A percentile compares a stretch with the other conserved stretches of the same genome.
Conservation (phyloP, 2,888 invertebrate genomes). For the Entomobrya multifasciata region DNA sequence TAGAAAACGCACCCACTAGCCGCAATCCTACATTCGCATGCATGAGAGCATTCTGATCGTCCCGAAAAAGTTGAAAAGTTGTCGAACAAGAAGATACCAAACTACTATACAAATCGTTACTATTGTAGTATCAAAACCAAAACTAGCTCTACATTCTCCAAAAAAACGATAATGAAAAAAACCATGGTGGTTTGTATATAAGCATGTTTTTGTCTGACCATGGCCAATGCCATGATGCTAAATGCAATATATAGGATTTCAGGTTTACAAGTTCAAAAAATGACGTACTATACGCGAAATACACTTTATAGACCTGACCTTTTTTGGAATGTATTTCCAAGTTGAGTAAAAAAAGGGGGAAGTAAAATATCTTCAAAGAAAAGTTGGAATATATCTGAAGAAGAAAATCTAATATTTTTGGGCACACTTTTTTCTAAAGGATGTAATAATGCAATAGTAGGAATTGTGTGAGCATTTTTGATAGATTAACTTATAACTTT, state of each 20-base stretch:
- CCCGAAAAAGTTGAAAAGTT: constrained; percentile 49
- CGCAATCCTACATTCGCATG: constrained; percentile 57
- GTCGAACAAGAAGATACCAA: constrained; percentile 26
- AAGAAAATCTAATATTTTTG: constrained; percentile 48
- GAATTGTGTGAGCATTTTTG: background rate
- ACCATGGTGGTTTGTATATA: background rate
- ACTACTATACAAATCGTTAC: constrained; percentile 23
- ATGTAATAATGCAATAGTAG: background rate
- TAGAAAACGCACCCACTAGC: constrained; percentile 23
- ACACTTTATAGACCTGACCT: background rate
- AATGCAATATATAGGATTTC: background rate
- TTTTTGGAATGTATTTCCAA: background rate
- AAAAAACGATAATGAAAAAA: background rate
- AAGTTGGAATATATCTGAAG: constrained; percentile 23
- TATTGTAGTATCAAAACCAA: background rate
- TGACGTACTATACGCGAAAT: too few relatives aligned
- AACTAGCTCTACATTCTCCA: background rate
- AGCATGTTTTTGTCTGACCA: constrained; percentile 32
- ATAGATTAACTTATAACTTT: background rate
- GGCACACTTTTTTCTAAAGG: constrained; percentile 14
- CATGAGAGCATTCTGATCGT: constrained; percentile 30
- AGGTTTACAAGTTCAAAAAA: constrained; percentile 22
- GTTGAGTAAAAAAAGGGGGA: background rate
- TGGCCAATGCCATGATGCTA: background rate
- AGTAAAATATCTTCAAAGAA: constrained; percentile 41